These are phyloP conservation scores for Nothoprocta pentlandii DNA, from an alignment of 2,113 vertebrate species.

Conservation along the genomic window DNA sequence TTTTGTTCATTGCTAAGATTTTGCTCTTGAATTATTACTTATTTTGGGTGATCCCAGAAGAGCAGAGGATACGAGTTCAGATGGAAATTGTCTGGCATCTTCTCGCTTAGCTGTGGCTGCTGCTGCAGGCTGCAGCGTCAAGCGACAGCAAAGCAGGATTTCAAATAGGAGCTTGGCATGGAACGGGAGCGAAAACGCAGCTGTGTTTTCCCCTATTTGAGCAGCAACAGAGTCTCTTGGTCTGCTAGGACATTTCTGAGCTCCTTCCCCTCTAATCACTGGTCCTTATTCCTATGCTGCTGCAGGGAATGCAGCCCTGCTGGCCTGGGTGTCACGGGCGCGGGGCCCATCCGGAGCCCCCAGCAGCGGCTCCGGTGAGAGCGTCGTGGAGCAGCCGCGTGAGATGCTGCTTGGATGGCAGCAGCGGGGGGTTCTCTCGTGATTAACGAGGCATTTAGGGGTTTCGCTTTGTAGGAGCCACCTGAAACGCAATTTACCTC, in stretches of 20 bases:
- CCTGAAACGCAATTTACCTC: conserved; percentile 38
- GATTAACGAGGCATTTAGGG: conserved; percentile 53
- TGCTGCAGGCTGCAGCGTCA: neutral
- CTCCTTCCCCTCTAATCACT: neutral
- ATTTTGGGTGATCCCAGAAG: neutral
- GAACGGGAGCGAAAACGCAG: neutral
- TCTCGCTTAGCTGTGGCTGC: rapidly evolving
- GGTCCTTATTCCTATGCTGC: neutral
- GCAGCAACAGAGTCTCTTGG: neutral
- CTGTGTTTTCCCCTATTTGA: neutral
- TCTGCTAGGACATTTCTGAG: neutral
- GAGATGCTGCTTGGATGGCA: conserved; percentile 18
- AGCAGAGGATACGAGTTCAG: neutral
- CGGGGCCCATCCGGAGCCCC: neutral
- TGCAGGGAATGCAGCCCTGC: neutral
- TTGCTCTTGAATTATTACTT: neutral
- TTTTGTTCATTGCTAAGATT: neutral
- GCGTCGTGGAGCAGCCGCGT: conserved; percentile 26
- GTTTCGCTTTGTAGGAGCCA: conserved; percentile 54
- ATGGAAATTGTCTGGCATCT: neutral
- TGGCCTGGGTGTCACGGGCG: no score
- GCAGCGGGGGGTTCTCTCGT: conserved; percentile 45
- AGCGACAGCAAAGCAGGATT: neutral
- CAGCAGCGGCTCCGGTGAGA: conserved; percentile 47
- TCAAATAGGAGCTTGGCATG: neutral